Evolutionary conservation across 2,888 invertebrate genomes (phyloP), one percentile per base, ranked within the genome.

Genomic region (Trichopria drosophilae): DNA sequence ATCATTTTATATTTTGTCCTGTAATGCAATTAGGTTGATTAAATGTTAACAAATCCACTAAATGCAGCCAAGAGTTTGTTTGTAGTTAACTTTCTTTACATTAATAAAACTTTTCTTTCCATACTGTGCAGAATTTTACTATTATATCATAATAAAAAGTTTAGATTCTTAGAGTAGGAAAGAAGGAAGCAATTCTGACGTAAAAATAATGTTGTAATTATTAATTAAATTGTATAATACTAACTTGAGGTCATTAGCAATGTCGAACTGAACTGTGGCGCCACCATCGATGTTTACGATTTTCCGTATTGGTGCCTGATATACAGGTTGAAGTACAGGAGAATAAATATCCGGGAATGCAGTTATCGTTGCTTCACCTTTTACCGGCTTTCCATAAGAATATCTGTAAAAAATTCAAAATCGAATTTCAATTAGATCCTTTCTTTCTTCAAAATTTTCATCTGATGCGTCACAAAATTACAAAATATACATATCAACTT

Each of bases 271-370:
- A 1, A 91, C 84, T 35, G 83, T 82, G 0, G 87, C 88, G 76
- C 89, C 88, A 23, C 90, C 84, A 53, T 86, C 82, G 59, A 86
- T 82, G 0, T 85, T 85, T 1, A 83, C 77, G 1, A 80, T 78
- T 68, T 81, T 80, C 39, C 80, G 68, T 2, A 79, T 71, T 6
- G 81, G 80, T 39, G 77, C 75, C 63, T 85, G 84, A 65, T 85
- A 88, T 37, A 90, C 86, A 1, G 90, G 90, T 71, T 90, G 90
- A 34, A 90, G 81, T 0, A 88, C 82, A 1, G 84, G 84, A 1
- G 91, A 89, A 74, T 84, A 88, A 66, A 88, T 87, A 12, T 87
- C 87, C 1, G 93, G 91, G 68, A 88, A 90, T 1, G 90, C 87
- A 4, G 90, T 88, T 42, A 95, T 79, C 0, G 90, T 89, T 1